Evolutionary conservation across 2,888 invertebrate species (phyloP).

Genomic region (Morpho helenor): DNA sequence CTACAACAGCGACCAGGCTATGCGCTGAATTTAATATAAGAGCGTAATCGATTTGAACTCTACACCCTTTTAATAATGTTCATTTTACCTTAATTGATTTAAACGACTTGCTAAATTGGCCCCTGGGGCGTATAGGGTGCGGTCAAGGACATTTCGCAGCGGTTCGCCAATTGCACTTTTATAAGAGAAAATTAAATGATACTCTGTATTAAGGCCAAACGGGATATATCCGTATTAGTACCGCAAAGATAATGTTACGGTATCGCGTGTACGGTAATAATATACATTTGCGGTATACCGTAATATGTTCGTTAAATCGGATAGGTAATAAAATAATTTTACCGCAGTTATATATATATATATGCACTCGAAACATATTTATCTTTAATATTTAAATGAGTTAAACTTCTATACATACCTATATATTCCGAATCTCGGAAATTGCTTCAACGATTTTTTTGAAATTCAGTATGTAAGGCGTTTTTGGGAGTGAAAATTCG

Average conservation of each 20-base stretch:
- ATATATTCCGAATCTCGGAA: no score
- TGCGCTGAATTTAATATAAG: slow-evolving; percentile 4
- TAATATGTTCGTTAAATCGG: no score
- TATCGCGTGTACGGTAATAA: not conserved
- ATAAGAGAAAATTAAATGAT: not conserved
- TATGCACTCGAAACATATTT: no score
- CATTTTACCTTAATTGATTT: slow-evolving; percentile 2
- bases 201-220: no score
- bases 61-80: slow-evolving; percentile 3
- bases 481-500: no score
- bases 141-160: slow-evolving; percentile 38
- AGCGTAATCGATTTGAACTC: slow-evolving; percentile 1
- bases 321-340: no score
- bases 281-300: not conserved
- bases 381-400: no score
- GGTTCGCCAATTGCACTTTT: not conserved
- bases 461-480: no score
- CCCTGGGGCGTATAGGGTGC: slow-evolving; percentile 30
- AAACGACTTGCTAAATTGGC: slow-evolving; percentile 13
- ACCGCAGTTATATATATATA: no score
- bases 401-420: no score
- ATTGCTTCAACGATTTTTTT: no score
- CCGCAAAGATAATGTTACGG: not conserved
- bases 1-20: not conserved
- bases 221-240: no score